Conservation (phyloP, 2,113 vertebrate species). For the Dasyurus viverrinus region DNA sequence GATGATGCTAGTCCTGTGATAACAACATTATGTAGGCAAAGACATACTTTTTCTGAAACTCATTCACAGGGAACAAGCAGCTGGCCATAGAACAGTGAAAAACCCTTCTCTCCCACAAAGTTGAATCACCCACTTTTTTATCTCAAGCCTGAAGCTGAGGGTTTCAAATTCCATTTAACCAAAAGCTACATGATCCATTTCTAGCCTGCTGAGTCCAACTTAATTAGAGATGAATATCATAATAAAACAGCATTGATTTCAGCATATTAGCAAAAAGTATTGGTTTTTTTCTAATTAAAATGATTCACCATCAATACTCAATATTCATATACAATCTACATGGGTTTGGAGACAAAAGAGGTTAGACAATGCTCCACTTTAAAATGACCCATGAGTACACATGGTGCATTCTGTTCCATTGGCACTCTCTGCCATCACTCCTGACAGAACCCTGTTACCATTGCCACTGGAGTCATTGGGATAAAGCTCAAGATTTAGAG, state of each 20-base stretch:
- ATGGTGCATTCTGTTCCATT: neutral
- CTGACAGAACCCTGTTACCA: neutral
- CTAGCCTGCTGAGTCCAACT: constrained; percentile 44
- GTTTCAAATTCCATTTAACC: constrained; percentile 46
- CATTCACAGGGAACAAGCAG: constrained; percentile 3
- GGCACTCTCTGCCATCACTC: neutral
- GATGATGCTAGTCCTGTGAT: neutral
- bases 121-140: constrained; percentile 13
- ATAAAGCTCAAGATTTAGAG: neutral
- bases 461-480: neutral
- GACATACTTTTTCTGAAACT: constrained; percentile 45
- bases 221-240: constrained; percentile 61
- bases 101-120: constrained; percentile 12
- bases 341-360: neutral
- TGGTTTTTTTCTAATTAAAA: constrained; percentile 55
- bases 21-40: constrained; percentile 14
- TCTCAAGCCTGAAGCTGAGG: constrained; percentile 31
- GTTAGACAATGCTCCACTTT: neutral
- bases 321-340: constrained; percentile 14
- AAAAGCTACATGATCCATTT: constrained; percentile 21
- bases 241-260: constrained; percentile 49
- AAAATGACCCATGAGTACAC: neutral
- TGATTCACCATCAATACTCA: neutral
- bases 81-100: constrained; percentile 23
- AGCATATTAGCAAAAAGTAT: constrained; percentile 38